phyloP scores from a whole-genome alignment of 2,888 invertebrate genomes.

The Oscheius myriophilus region DNA sequence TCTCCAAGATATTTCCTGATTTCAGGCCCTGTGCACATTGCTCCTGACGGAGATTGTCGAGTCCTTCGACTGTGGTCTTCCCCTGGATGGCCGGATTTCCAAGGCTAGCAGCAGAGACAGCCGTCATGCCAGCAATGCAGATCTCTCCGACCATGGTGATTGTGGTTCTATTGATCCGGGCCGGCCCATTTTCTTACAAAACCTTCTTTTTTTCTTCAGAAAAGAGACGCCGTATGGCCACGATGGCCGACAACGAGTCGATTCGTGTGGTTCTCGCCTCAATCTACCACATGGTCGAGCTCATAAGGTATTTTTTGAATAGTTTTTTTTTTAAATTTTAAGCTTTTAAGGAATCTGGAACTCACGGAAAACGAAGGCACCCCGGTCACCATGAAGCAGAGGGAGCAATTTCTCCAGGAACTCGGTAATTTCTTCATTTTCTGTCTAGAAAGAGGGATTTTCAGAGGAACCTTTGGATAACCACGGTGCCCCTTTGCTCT shows the following conservation, averaged over 20 bases:
- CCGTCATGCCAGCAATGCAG: conserved; percentile 59
- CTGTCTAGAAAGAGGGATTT: conserved; percentile 5
- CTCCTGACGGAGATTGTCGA: conserved; percentile 93
- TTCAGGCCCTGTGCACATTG: conserved; percentile 86
- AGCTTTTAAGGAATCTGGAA: conserved; percentile 20
- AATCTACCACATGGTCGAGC: conserved; percentile 93
- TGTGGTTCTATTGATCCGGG: neutral
- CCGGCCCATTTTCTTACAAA: neutral
- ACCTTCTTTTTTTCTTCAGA: conserved; percentile 5
- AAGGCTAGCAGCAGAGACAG: conserved; percentile 54
- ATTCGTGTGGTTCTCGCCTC: conserved; percentile 90
- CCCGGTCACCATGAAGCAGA: conserved; percentile 23
- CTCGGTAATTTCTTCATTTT: conserved; percentile 7
- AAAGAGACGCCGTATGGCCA: conserved; percentile 78
- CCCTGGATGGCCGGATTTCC: conserved; percentile 51
- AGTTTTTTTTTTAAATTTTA: conserved; percentile 1
- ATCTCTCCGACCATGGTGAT: conserved; percentile 58
- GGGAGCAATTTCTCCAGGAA: conserved; percentile 20
- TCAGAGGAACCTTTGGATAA: conserved; percentile 64
- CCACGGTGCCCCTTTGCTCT: conserved; percentile 53
- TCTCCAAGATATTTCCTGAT: too few species aligned
- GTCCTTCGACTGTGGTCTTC: conserved; percentile 46
- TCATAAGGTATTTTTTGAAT: conserved; percentile 78
- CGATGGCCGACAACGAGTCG: conserved; percentile 88
- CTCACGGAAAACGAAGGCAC: conserved; percentile 21